phyloP scores from a whole-genome alignment of 1,140 invertebrate species.

The Anadara kagoshimensis region DNA sequence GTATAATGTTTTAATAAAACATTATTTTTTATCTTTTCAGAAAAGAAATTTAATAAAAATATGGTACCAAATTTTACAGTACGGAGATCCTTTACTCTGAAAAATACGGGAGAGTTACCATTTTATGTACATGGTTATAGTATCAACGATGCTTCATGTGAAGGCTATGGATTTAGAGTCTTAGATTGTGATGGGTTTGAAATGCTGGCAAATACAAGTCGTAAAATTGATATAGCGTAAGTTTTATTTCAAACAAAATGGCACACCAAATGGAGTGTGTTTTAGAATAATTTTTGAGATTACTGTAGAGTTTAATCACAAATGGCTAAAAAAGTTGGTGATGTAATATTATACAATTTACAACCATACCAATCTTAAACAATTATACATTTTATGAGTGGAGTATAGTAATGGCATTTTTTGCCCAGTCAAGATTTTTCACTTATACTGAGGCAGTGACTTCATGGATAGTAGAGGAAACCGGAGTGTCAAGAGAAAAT shows the following conservation, averaged over 20 bases:
- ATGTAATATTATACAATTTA: too few species aligned
- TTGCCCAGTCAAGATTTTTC: too few species aligned
- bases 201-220: slow-evolving; percentile 87
- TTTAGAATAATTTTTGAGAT: too few species aligned
- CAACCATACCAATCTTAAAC: too few species aligned
- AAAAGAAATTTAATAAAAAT: slow-evolving; percentile 75
- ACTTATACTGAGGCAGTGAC: too few species aligned
- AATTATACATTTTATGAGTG: too few species aligned
- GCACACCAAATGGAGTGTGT: too few species aligned
- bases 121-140: slow-evolving; percentile 82
- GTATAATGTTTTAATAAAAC: neutral
- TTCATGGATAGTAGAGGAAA: too few species aligned
- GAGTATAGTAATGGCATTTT: too few species aligned
- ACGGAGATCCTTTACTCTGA: slow-evolving; percentile 88
- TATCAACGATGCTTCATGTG: slow-evolving; percentile 85
- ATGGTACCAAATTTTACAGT: slow-evolving; percentile 84
- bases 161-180: slow-evolving; percentile 91
- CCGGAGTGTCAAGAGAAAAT: too few species aligned
- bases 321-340: too few species aligned
- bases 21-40: slow-evolving; percentile 64
- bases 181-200: slow-evolving; percentile 89
- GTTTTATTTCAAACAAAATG: slow-evolving; percentile 38
- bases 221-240: slow-evolving; percentile 88
- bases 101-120: slow-evolving; percentile 90
- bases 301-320: too few species aligned